Percentiles rank a stretch among this genome's conserved stretches.
Conservation (phyloP, 2,113 vertebrate species). For the Ophthalmolycus amberensis region DNA sequence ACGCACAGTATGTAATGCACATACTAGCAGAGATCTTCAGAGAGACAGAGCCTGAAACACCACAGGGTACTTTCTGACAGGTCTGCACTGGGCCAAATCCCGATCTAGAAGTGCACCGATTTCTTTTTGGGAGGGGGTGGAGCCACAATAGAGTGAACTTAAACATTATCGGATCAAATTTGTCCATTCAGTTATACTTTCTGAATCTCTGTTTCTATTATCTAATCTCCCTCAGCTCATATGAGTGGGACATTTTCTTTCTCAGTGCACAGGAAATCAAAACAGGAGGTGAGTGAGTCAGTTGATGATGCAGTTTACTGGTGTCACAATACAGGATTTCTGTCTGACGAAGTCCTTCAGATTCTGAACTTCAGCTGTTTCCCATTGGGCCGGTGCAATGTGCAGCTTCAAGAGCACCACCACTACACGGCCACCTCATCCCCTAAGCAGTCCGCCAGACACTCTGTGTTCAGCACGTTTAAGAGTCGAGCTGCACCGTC, state of each 20-base stretch:
- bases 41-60: constrained; percentile 24
- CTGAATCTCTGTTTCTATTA: not conserved
- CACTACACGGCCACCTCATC: constrained; percentile 91
- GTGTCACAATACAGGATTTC: constrained; percentile 19
- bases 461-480: constrained; percentile 87
- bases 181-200: not conserved
- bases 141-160: not conserved
- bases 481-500: constrained; percentile 79
- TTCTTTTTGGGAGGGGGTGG: not conserved
- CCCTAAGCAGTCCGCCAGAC: constrained; percentile 87
- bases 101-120: not conserved
- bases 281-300: constrained; percentile 1
- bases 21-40: constrained; percentile 21
- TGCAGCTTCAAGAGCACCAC: constrained; percentile 18
- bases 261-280: constrained; percentile 15
- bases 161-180: not conserved
- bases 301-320: constrained; percentile 15
- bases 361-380: constrained; percentile 27
- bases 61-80: constrained; percentile 13
- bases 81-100: constrained; percentile 10
- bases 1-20: constrained; percentile 26
- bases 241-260: not conserved
- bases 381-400: constrained; percentile 2
- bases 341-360: constrained; percentile 5
- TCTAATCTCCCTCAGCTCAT: not conserved